Base-by-base conservation (phyloP, 2,113 vertebrate species). In the Bufo bufo region DNA sequence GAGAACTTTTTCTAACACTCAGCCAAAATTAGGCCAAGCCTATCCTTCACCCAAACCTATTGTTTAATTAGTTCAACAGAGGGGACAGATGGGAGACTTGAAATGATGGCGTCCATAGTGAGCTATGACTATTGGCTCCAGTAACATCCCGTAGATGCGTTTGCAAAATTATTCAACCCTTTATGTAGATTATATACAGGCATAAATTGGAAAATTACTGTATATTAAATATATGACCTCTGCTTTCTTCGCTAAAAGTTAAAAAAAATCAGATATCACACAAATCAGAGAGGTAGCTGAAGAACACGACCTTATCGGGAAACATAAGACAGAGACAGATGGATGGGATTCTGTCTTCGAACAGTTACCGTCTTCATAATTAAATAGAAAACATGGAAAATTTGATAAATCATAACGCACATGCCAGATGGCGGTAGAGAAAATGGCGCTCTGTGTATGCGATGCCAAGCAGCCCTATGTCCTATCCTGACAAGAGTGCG, bases 351-450 rank as follows among this genome's bases (percentile, higher is more conserved):
- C 89, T 79, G 89, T 91, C 89, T 90, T 90, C 91, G 87, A 89
- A 90, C 91, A 92, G 91, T 90, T 90, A 85, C 90, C 89, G 89
- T 90, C 90, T 87, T 87, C 90, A 89, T 92, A 93, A 91, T 92
- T 91, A 92, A 91, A 93, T 91, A 90, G 91, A 91, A 90, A 91
- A 59, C 80, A 90, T 89, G 87, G 84, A 90, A 92, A 90, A 89
- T 91, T 91, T 87, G 89, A 90, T 90, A 90, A 85, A 86, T 90
- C 89, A 74, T 91, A 86, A 90, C 90, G 45, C 82, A 78, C 75
- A 88, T 90, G 92, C 91, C 91, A 92, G 92, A 92, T 93, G 91
- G 92, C 85, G 90, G 88, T 89, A 90, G 90, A 90, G 90, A 92
- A 90, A 90, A 88, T 91, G 82, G 86, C 23, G 54, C 50, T 19